Percentiles rank a stretch among this genome's conserved stretches.
These are phyloP conservation scores for Grus americana DNA, from an alignment of 2,113 vertebrate genomes.

Conservation along the genomic window DNA sequence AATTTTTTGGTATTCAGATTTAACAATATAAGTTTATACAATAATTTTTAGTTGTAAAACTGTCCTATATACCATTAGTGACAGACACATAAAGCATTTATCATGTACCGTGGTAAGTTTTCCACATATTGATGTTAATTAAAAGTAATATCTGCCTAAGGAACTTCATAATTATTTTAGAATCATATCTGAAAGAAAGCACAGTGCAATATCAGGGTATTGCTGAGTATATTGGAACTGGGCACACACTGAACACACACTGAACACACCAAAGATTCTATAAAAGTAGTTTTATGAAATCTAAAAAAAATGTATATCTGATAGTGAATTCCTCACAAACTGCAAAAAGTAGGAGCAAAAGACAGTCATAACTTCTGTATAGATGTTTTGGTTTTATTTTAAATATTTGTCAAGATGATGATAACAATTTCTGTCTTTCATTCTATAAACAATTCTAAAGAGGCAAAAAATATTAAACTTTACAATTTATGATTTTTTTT, in stretches of 20 bases:
- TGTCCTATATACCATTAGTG: not conserved
- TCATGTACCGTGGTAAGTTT: accelerated
- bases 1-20: not conserved
- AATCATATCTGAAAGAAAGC: not conserved
- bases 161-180: not conserved
- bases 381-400: not conserved
- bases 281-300: not conserved
- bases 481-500: not conserved
- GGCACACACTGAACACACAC: not conserved
- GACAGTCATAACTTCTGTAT: not conserved
- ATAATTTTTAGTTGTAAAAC: not conserved
- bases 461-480: not conserved
- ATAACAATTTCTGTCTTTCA: not conserved
- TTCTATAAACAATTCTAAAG: not conserved
- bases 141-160: not conserved
- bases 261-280: not conserved
- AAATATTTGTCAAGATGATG: not conserved
- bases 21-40: not conserved
- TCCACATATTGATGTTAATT: not conserved
- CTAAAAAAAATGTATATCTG: not conserved
- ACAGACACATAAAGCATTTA: not conserved
- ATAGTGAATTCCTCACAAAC: not conserved
- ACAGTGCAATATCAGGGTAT: not conserved
- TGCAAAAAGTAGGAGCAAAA: not conserved
- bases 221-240: not conserved